Conservation (phyloP, 2,888 invertebrate species). For the Dione juno region DNA sequence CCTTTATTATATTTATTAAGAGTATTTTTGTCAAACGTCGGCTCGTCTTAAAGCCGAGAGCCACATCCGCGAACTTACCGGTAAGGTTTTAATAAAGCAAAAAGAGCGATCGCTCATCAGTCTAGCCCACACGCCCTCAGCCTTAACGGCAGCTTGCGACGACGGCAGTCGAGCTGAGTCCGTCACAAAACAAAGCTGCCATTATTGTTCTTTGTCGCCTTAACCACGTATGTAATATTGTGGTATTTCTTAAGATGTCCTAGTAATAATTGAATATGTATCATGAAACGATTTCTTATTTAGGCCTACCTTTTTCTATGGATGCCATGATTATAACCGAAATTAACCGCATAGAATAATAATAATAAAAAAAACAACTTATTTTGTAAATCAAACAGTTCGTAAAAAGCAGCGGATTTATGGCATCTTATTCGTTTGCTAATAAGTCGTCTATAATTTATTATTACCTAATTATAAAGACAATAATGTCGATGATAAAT, state of each 20-base stretch:
- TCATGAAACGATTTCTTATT: conserved; percentile 33
- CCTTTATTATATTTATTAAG: conserved; percentile 74
- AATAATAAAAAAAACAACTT: conserved; percentile 18
- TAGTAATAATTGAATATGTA: conserved; percentile 30
- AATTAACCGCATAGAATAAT: conserved; percentile 23
- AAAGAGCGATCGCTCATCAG: conserved; percentile 44
- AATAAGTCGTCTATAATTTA: conserved; percentile 63
- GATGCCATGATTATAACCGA: conserved; percentile 22
- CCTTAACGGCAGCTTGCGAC: conserved; percentile 34
- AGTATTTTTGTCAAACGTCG: conserved; percentile 68
- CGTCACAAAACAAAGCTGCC: background rate
- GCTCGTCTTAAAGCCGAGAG: conserved; percentile 27
- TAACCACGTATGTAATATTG: conserved; percentile 52
- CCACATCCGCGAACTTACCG: conserved; percentile 19
- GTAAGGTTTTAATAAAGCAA: conserved; percentile 36
- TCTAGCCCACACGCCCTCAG: conserved; percentile 38
- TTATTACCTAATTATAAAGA: conserved; percentile 73
- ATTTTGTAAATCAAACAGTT: conserved; percentile 15
- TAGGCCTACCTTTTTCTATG: conserved; percentile 43
- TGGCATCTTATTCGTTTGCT: conserved; percentile 51
- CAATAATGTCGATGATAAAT: conserved; percentile 69
- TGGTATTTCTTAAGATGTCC: conserved; percentile 49
- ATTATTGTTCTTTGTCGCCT: conserved; percentile 51
- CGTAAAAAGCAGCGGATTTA: conserved; percentile 36
- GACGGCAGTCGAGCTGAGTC: conserved; percentile 9